phyloP scores from a whole-genome alignment of 2,113 vertebrate species.

The Myotis lucifugus region DNA sequence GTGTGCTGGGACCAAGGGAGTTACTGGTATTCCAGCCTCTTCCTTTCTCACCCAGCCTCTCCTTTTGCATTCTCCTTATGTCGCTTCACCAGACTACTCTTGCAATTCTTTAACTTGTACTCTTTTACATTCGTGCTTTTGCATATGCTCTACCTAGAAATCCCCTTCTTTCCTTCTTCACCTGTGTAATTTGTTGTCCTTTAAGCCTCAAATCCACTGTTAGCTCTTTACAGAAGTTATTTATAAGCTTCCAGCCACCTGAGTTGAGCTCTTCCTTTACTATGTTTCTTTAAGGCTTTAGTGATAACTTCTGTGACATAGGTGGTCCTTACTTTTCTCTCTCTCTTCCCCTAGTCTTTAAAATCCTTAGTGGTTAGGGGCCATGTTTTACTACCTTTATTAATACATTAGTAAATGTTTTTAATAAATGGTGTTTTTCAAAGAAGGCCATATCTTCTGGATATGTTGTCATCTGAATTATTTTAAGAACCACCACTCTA shows the following conservation, averaged over 20 bases:
- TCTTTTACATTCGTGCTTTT: conserved; percentile 14
- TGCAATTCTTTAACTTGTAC: not conserved
- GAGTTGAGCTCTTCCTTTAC: not conserved
- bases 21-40: not conserved
- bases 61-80: not conserved
- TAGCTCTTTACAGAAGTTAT: not conserved
- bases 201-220: not conserved
- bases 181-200: conserved; percentile 15
- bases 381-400: not conserved
- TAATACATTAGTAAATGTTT: conserved; percentile 18
- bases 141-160: not conserved
- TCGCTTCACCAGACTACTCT: not conserved
- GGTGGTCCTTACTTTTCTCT: not conserved
- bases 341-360: not conserved
- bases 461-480: not conserved
- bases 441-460: not conserved
- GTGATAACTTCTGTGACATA: not conserved
- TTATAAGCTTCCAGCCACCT: not conserved
- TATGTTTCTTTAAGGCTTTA: not conserved
- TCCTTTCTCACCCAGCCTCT: not conserved
- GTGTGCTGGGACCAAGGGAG: not conserved
- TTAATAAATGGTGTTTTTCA: conserved; percentile 4
- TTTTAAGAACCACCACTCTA: not conserved
- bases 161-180: conserved; percentile 4
- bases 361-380: not conserved